Conservation (phyloP, 2,113 vertebrate genomes). For the Myrmecophaga tridactyla region DNA sequence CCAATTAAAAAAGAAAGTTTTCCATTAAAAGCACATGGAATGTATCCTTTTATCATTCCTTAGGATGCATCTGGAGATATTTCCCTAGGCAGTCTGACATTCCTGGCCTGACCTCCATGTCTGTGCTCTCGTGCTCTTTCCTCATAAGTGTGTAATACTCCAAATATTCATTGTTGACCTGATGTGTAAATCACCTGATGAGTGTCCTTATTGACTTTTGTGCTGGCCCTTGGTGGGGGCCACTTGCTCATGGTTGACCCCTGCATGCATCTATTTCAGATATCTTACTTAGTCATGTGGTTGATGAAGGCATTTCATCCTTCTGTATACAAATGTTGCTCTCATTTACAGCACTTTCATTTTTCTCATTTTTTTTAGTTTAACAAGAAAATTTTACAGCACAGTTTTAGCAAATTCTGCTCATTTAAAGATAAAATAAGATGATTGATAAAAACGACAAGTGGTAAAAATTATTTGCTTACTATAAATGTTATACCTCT, state of each 20-base stretch:
- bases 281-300: not conserved
- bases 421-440: not conserved
- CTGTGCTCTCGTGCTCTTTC: not conserved
- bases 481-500: not conserved
- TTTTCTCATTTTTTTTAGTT: not conserved
- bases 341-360: not conserved
- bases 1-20: not conserved
- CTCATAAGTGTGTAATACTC: not conserved
- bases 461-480: not conserved
- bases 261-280: not conserved
- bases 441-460: not conserved
- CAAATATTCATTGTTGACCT: conserved; percentile 9
- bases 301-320: not conserved
- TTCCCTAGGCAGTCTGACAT: not conserved
- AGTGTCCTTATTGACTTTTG: not conserved
- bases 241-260: not conserved
- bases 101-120: not conserved
- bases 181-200: not conserved
- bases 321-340: not conserved
- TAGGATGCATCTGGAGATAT: not conserved
- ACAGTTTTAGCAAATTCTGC: not conserved
- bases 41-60: not conserved
- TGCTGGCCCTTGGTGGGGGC: not conserved
- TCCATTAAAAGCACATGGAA: not conserved
- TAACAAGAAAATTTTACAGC: not conserved